Conservation (phyloP, 2,888 invertebrate species). For the Rhagonycha fulva region DNA sequence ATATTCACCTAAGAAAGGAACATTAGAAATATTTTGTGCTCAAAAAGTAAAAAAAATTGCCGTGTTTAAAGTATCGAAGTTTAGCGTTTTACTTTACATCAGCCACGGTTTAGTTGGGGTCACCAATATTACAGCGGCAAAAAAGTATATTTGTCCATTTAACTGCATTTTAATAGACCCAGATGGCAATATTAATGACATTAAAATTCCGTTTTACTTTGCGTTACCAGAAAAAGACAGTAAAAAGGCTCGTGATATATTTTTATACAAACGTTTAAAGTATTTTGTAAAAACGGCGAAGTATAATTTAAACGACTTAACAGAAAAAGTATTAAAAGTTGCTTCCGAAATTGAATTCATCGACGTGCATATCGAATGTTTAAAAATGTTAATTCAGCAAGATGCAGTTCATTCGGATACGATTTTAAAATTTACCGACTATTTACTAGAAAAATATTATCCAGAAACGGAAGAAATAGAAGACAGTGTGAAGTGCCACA, state of each 20-base stretch:
- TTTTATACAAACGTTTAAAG: constrained; percentile 78
- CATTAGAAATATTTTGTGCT: constrained; percentile 91
- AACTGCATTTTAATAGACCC: constrained; percentile 83
- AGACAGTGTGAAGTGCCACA: constrained; percentile 40
- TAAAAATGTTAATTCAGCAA: constrained; percentile 71
- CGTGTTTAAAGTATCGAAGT: constrained; percentile 87
- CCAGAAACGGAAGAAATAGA: constrained; percentile 43
- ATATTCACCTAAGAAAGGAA: constrained; percentile 89
- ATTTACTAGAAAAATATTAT: constrained; percentile 52
- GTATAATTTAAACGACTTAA: constrained; percentile 57
- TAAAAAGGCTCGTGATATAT: constrained; percentile 84
- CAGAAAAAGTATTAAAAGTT: constrained; percentile 60
- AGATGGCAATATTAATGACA: constrained; percentile 79
- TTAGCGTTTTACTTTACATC: constrained; percentile 78
- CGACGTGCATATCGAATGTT: constrained; percentile 71
- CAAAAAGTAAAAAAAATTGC: constrained; percentile 90
- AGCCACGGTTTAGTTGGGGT: constrained; percentile 82
- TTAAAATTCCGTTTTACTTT: constrained; percentile 89
- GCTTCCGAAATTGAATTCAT: constrained; percentile 70
- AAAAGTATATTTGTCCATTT: constrained; percentile 62
- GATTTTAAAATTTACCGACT: constrained; percentile 59
- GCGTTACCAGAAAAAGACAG: constrained; percentile 87
- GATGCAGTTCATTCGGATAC: constrained; percentile 67
- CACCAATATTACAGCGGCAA: constrained; percentile 59
- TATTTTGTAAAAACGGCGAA: constrained; percentile 66